phyloP scores from a whole-genome alignment of 2,888 invertebrate species.

The Tineola bisselliella region DNA sequence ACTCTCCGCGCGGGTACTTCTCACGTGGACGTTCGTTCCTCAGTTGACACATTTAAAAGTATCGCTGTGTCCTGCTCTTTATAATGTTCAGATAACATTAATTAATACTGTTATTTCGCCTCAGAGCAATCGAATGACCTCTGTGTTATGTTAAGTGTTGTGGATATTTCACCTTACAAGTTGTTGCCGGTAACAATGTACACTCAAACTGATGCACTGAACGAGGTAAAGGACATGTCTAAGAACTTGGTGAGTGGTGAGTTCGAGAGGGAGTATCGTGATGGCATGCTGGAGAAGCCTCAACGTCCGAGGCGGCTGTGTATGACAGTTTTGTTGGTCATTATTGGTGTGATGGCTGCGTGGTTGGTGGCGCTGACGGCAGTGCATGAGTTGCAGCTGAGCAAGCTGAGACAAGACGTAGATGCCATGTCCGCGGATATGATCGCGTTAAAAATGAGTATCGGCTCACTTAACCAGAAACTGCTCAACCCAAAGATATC shows the following conservation, averaged over 20 bases:
- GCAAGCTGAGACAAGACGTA: conserved; percentile 40
- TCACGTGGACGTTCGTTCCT: conserved; percentile 20
- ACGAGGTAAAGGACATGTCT: conserved; percentile 48
- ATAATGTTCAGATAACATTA: conserved; percentile 48
- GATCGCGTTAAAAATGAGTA: conserved; percentile 42
- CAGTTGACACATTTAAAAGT: background rate
- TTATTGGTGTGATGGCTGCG: conserved; percentile 32
- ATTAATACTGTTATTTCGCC: conserved; percentile 26
- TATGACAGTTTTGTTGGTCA: conserved; percentile 28
- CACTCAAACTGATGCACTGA: conserved; percentile 41
- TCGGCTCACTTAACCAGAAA: conserved; percentile 45
- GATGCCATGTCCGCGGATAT: conserved; percentile 48
- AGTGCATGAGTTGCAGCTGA: conserved; percentile 44
- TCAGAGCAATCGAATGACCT: conserved; percentile 30
- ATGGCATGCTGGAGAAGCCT: conserved; percentile 33
- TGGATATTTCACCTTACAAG: conserved; percentile 41
- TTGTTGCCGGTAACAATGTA: conserved; percentile 50
- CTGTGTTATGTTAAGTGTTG: conserved; percentile 32
- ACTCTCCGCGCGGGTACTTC: conserved; percentile 18
- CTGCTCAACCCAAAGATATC: conserved; percentile 27
- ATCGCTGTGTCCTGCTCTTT: conserved; percentile 5
- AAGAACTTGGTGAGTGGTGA: conserved; percentile 58
- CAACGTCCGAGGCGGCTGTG: conserved; percentile 32
- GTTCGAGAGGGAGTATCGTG: conserved; percentile 47
- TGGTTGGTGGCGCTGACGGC: conserved; percentile 46